These are phyloP conservation scores for Quadroppia sp. DNA, from an alignment of 2,888 invertebrate genomes.

Conservation along the genomic window DNA sequence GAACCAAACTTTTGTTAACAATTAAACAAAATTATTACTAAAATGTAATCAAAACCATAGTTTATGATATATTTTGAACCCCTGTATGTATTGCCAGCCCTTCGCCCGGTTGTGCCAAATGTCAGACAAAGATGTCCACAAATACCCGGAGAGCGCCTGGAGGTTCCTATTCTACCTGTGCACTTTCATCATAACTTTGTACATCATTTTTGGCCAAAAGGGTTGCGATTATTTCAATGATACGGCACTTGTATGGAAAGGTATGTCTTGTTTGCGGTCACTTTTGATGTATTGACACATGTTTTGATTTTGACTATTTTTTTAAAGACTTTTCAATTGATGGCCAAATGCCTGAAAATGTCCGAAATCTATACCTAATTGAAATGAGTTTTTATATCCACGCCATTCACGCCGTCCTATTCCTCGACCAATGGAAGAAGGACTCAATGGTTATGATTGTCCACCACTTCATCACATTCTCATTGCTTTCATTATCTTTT, in stretches of 20 bases:
- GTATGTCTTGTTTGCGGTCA: neutral
- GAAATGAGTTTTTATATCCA: slow-evolving; percentile 51
- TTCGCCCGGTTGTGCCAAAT: neutral
- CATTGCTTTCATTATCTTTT: slow-evolving; percentile 52
- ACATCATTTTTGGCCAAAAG: slow-evolving; percentile 7
- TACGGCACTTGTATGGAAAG: neutral
- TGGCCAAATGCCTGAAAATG: neutral
- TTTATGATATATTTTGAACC: no score
- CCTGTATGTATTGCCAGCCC: no score
- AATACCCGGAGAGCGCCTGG: slow-evolving; percentile 29
- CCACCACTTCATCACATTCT: slow-evolving; percentile 52
- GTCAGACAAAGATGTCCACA: neutral
- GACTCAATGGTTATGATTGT: slow-evolving; percentile 53
- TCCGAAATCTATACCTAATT: neutral
- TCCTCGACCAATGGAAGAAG: slow-evolving; percentile 54
- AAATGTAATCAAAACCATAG: no score
- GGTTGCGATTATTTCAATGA: slow-evolving; percentile 3
- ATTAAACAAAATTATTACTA: no score
- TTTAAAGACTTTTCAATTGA: slow-evolving; percentile 12
- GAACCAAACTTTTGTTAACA: neutral
- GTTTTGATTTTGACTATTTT: neutral
- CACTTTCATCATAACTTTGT: neutral
- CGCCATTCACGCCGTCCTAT: slow-evolving; percentile 55
- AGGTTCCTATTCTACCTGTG: neutral
- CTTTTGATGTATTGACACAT: neutral